Base-by-base conservation (phyloP, 2,888 invertebrate genomes). In the Andrena chrysosceles region DNA sequence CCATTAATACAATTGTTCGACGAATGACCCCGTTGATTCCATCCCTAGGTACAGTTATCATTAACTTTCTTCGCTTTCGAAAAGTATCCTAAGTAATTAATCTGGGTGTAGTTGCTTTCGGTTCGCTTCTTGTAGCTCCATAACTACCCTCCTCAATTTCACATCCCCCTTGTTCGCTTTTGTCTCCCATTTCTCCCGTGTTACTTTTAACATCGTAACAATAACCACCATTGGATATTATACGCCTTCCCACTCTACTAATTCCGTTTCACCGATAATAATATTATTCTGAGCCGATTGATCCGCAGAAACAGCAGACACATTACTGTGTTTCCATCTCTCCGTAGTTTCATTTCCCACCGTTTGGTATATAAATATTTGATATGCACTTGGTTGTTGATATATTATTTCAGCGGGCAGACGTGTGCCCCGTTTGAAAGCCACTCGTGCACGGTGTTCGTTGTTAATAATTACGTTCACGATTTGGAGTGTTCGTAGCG, bases 361-460 rank as follows among this genome's bases (percentile, higher is more conserved):
- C 64, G 10, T 56, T 59, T 26, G 23, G 26, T 23, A n/a, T 54
- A 63, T 62, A 56, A 81, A 78, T 63, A 56, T 72, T 67, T 78
- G 16, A 54, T 4, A 2, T 33, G 62, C 71, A 33, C 33, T 63
- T 59, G 54, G 8, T 42, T 59, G 54, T 78, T 77, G 56, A 56
- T 72, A n/a, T n/a, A 29, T 29, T 63, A 31, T 77, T 71, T 63
- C 66, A 54, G n/a, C 33, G 29, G 71, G 23, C 62, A 31, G 35
- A 31, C 62, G 26, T 48, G 66, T 23, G 49, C 52, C 20, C 52
- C 49, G 72, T 69, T 73, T 74, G 52, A 1, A 26, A 66, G 31
- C 16, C 76, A 49, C 59, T 72, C 52, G 68, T 81, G 83, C 83
- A 81, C 81, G 77, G 59, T 81, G 67, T 69, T 67, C 20, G 26